Percentiles rank a stretch among this genome's conserved stretches.
phyloP scores from a whole-genome alignment of 1,140 invertebrate species.

The Gryllus bimaculatus region DNA sequence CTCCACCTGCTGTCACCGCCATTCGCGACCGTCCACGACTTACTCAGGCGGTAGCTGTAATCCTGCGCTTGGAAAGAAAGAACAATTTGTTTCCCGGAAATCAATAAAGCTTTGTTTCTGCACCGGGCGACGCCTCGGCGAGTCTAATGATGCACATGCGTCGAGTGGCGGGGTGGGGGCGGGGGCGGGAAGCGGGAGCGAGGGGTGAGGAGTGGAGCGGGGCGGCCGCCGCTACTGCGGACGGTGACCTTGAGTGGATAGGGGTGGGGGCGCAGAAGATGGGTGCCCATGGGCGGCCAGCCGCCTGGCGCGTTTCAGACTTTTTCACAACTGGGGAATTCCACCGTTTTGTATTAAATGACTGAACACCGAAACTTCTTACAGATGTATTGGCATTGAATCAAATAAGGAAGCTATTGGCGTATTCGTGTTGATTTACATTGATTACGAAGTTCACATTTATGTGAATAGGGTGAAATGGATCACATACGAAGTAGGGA shows the following conservation, averaged over 20 bases:
- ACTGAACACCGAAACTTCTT: too few species aligned
- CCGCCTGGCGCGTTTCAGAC: too few species aligned
- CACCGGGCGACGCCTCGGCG: too few species aligned
- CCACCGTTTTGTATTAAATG: too few species aligned
- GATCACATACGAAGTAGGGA: too few species aligned
- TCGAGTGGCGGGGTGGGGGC: neutral
- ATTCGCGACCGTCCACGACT: neutral
- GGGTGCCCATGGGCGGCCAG: neutral
- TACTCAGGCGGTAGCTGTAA: neutral
- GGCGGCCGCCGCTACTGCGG: too few species aligned
- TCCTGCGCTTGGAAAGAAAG: neutral
- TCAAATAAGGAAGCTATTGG: too few species aligned
- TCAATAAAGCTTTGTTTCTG: slow-evolving; percentile 5
- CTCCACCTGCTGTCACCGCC: neutral
- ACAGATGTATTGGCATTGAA: too few species aligned
- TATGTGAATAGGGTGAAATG: too few species aligned
- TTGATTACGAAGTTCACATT: too few species aligned
- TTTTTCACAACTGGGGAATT: too few species aligned
- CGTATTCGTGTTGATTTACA: too few species aligned
- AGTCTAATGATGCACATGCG: neutral
- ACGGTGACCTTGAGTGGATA: neutral
- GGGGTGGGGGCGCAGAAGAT: neutral
- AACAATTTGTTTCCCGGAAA: slow-evolving; percentile 1
- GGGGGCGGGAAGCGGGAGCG: neutral
- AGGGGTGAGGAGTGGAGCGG: neutral